Base-by-base conservation (phyloP, 2,113 vertebrate species). In the Dipodomys merriami region DNA sequence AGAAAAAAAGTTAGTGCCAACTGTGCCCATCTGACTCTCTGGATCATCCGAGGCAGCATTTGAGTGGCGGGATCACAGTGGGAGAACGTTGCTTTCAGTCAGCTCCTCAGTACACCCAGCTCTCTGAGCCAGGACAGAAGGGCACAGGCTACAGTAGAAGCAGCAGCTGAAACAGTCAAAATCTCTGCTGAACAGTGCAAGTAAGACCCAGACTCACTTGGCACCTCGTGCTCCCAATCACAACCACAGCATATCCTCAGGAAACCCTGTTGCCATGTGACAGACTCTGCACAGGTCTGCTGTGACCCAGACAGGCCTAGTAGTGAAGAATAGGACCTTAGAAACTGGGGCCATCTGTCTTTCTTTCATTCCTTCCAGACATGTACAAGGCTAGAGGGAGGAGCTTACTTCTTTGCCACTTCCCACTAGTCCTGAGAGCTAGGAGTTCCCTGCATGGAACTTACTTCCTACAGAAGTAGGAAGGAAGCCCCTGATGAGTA, bases 401-500 rank as follows among this genome's bases (percentile, higher is more conserved):
- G 18, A 78, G 35, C 49, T 18, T 1, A 83, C 2, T 20, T 16
- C 23, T 93, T 69, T 77, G 39, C 80, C 30, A 46, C 73, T 20
- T 60, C 60, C 35, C 65, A 93, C 79, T 33, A 27, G 53, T 60
- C 39, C 44, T 33, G 19, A 81, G 12, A 90, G 53, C 33, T 15
- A 22, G 83, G 72, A 83, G 35, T 7, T 18, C 13, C 25, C 60
- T 30, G n/a, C 15, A 13, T n/a, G 49, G 29, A 35, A 27, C 9
- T 81, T 23, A 35, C 49, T 84, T 91, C 82, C 46, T 72, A 39
- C 49, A n/a, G n/a, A n/a, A n/a, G n/a, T n/a, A n/a, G 69, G 30
- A 95, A 90, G 64, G 76, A n/a, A 91, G 44, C 25, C 79, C 13
- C 22, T 67, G 30, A 95, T 85, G 78, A 77, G 71, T 71, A 88